Conservation (phyloP, 1,140 invertebrate species). For the Lepidurus couesii region DNA sequence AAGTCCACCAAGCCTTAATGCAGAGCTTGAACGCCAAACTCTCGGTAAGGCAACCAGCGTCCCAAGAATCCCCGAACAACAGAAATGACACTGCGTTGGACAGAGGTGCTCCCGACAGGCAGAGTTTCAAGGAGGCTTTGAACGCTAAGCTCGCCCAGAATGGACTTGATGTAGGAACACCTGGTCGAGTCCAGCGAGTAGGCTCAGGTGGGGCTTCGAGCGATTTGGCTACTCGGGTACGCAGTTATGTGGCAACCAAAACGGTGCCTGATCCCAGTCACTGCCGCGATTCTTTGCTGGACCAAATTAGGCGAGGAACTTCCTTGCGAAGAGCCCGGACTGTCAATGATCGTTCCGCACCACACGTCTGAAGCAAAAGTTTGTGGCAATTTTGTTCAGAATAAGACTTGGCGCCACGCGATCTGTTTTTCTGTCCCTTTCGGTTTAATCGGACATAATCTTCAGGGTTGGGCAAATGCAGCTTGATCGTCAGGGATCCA, state of each 20-base stretch:
- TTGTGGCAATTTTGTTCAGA: neutral
- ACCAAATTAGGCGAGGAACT: slow-evolving; percentile 80
- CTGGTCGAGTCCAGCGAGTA: neutral
- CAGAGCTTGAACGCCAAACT: slow-evolving; percentile 31
- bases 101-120: neutral
- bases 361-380: slow-evolving; percentile 39
- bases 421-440: slow-evolving; percentile 3
- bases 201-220: neutral
- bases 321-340: slow-evolving; percentile 62
- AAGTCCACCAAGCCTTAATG: slow-evolving; percentile 31
- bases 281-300: slow-evolving; percentile 68
- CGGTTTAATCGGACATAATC: slow-evolving; percentile 8
- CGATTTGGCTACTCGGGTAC: slow-evolving; percentile 54
- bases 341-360: slow-evolving; percentile 61
- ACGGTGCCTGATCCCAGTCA: slow-evolving; percentile 48
- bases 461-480: slow-evolving; percentile 25
- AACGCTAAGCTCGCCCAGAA: neutral
- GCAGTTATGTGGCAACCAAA: slow-evolving; percentile 55
- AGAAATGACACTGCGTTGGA: neutral
- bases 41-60: slow-evolving; percentile 3
- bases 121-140: slow-evolving; percentile 31
- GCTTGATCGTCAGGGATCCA: slow-evolving; percentile 23
- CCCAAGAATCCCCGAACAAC: neutral
- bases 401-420: neutral
- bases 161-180: neutral